Percentiles rank a stretch among this genome's conserved stretches.
Evolutionary conservation across 1,140 invertebrate genomes (phyloP).

Genomic region (Dendroctonus ponderosae): DNA sequence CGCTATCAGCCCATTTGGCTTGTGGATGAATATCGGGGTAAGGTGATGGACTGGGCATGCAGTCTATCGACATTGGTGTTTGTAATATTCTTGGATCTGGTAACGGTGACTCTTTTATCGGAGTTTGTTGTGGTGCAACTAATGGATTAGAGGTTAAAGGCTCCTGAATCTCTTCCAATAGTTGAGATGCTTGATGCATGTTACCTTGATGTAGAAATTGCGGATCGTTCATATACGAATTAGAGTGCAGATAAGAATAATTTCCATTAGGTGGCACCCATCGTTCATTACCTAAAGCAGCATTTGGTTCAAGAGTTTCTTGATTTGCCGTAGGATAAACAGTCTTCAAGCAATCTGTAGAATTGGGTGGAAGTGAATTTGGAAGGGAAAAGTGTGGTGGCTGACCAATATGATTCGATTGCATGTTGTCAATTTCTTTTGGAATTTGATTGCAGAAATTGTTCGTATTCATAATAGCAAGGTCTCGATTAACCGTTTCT

Average conservation of each 20-base stretch:
- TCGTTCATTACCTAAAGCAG: conserved; percentile 56
- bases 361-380: no score
- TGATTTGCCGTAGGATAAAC: no score
- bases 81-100: conserved; percentile 44
- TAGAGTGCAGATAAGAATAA: conserved; percentile 44
- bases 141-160: conserved; percentile 14
- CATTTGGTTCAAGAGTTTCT: no score
- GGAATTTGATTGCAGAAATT: no score
- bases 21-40: conserved; percentile 63
- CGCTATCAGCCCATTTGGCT: conserved; percentile 71
- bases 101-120: conserved; percentile 36
- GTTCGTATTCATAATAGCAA: no score
- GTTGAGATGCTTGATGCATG: not conserved
- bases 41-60: conserved; percentile 63
- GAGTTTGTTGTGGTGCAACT: conserved; percentile 33
- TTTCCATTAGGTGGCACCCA: conserved; percentile 64
- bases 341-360: no score
- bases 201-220: conserved; percentile 35
- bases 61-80: conserved; percentile 53
- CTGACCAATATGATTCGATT: no score
- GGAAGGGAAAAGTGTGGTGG: no score
- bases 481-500: no score
- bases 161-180: not conserved
- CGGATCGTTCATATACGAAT: conserved; percentile 28
- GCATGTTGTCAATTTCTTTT: no score